A percentile compares a stretch with the other conserved stretches of the same genome.
phyloP scores from a whole-genome alignment of 2,113 vertebrate genomes.

The sheep (Ovis aries) region ARS-UI_Ramb_v3.0 NC_056055.1:106080501-106081000 shows the following conservation, averaged over 20 bases:
- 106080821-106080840: background rate
- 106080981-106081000: background rate
- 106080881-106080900: background rate
- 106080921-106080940: background rate
- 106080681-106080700: no score
- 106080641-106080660: rapidly evolving
- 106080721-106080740: no score
- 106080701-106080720: no score
- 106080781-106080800: rapidly evolving
- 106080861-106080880: background rate
- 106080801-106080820: background rate
- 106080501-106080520: background rate
- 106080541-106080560: background rate
- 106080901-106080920: background rate
- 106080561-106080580: background rate
- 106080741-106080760: no score
- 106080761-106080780: no score
- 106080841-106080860: background rate
- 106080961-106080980: background rate
- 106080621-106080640: background rate
- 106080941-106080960: background rate
- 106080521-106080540: background rate
- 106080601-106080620: rapidly evolving
- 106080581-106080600: background rate
- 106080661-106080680: no score